Evolutionary conservation across 2,113 vertebrate genomes (phyloP), one percentile per base, ranked within the genome.

Genomic region (Pongo abelii): DNA sequence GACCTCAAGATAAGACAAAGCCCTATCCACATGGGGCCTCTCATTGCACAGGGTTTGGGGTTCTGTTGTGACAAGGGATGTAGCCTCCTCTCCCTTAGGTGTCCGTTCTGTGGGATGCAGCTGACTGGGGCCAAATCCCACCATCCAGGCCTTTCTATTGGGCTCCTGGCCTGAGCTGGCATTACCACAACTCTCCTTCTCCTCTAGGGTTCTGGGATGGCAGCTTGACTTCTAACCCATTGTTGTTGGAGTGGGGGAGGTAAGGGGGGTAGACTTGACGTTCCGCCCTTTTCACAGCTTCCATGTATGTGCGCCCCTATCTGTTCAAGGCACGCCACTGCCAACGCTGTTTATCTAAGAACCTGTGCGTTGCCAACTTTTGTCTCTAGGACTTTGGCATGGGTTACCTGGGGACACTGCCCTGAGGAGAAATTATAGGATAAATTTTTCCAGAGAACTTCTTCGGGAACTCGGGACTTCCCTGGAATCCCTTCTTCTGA

Each of bases 401-500:
- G 35, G 27, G 67, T 94, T 93, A 72, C 30, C 83, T 78, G 43
- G 89, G 74, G 83, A 96, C 12, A 70, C 16, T 16, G 50, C 52
- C 27, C 18, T 48, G 50, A 91, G 27, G 20, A 94, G n/a, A 96
- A 96, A 79, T 79, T 90, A 87, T 0, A 35, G 35, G 38, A 88
- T 57, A 96, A 77, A 32, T 50, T 94, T 23, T 52, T 50, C 46
- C n/a, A 70, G 46, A 79, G 50, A 92, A 89, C 25, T 23, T 35
- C 75, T 38, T 38, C 55, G 46, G 80, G 61, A 91, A 55, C 74
- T n/a, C 8, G 61, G 38, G 17, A 52, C 67, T 91, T 93, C 86
- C 93, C 32, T 84, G 83, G 78, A 43, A 77, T 84, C 77, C 25
- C 40, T 93, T 96, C 46, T 83, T 84, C 86, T 84, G 74, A 94